Evolutionary conservation across 2,113 vertebrate genomes (phyloP).

Genomic region (Alligator sinensis): DNA sequence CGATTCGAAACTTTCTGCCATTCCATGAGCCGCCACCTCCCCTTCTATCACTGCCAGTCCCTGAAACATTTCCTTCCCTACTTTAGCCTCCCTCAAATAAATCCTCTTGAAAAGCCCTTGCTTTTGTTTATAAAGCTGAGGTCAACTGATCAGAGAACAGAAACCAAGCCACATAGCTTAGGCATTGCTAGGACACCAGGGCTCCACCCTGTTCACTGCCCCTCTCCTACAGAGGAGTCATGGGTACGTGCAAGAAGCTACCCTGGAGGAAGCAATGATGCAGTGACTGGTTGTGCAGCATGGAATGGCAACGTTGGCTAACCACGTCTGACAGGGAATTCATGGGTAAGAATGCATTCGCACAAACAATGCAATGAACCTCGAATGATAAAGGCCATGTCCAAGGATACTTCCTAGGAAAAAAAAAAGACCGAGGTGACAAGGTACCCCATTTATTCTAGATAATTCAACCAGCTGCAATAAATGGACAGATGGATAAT

Average conservation of each 20-base stretch:
- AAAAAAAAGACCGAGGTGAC: neutral
- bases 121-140: neutral
- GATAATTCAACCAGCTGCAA: neutral
- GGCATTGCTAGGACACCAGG: neutral
- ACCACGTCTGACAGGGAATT: fast-evolving
- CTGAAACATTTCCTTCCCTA: neutral
- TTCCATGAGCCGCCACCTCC: slow-evolving; percentile 14
- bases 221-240: neutral
- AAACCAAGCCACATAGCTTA: fast-evolving
- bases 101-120: neutral
- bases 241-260: fast-evolving
- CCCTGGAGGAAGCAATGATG: neutral
- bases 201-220: neutral
- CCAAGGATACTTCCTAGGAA: neutral
- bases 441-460: neutral
- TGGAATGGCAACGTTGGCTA: neutral
- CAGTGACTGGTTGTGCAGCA: neutral
- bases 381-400: neutral
- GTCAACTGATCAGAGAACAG: neutral
- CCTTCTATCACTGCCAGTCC: neutral
- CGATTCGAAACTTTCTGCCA: slow-evolving; percentile 6
- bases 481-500: neutral
- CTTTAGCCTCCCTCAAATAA: neutral
- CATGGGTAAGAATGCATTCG: neutral
- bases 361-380: neutral